Base-by-base conservation (phyloP, 2,113 vertebrate genomes). In the Albula glossodonta region DNA sequence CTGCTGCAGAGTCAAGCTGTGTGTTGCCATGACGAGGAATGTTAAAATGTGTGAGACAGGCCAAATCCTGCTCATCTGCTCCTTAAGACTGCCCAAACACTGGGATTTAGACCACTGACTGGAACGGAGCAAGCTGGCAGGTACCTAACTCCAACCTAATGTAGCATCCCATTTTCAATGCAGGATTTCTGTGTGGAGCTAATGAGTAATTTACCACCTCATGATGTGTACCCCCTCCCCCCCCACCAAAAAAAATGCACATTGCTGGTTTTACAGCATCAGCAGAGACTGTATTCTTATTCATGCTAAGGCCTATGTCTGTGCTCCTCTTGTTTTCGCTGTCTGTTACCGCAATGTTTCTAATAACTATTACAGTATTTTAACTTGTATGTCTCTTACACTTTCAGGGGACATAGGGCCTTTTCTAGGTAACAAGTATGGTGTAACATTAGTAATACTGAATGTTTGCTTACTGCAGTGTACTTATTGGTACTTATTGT, bases 1-100 rank as follows among this genome's bases (percentile, higher is more conserved):
- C 48, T 48, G 83, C 41, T 31, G 22, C 13, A 13, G 60, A 74
- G 50, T 22, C 51, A 9, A 85, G 78, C 80, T 51, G 60, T 48
- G 83, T 87, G 88, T 91, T 86, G 89, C 83, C 94, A 92, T 94
- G 94, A 95, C 93, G 90, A 95, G 90, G 92, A 95, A 94, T 94
- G 93, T 94, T 94, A 93, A 95, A 93, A 89, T 70, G 91, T 93
- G 92, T 88, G 90, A 92, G 92, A 92, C 90, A 77, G 85, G 88
- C 90, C 91, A 94, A 94, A 94, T 90, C 91, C 90, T 88, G 91
- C 90, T 95, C 93, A 95, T 95, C 93, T 94, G 94, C 92, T 91
- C 88, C 78, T 81, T 90, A 93, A 92, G 82, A 84, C 82, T 80
- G 81, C 66, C 41, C 85, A 81, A 86, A 82, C 74, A 80, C 56